Evolutionary conservation across 2,888 invertebrate genomes (phyloP).

Genomic region (Tinea trinotella): DNA sequence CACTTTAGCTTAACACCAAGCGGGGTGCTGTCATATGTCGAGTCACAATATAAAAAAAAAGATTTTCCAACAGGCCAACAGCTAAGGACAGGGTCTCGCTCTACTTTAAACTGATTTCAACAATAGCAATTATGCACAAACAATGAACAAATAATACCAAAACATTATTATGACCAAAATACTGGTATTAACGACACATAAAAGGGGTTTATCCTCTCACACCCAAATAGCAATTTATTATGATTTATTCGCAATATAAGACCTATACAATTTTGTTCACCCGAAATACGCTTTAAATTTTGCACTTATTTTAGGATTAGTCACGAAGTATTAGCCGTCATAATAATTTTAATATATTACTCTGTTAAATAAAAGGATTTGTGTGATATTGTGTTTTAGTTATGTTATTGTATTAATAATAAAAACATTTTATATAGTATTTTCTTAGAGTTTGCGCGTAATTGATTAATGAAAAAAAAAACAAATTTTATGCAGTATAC

Average conservation of each 20-base stretch:
- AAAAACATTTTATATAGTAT: too few relatives aligned
- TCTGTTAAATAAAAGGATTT: conserved; percentile 1
- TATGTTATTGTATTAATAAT: too few relatives aligned
- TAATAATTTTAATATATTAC: conserved; percentile 63
- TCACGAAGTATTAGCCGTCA: conserved; percentile 39
- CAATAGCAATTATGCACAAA: neutral
- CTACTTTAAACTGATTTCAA: neutral
- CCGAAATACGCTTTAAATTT: conserved; percentile 35
- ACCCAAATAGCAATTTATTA: conserved; percentile 4
- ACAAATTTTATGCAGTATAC: too few relatives aligned
- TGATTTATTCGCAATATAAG: neutral
- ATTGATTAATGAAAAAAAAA: too few relatives aligned
- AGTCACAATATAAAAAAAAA: too few relatives aligned
- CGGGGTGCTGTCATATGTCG: neutral
- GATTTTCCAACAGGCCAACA: too few relatives aligned
- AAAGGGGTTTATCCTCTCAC: neutral
- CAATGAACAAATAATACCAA: neutral
- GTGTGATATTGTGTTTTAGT: neutral
- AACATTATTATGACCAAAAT: neutral
- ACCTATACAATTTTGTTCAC: neutral
- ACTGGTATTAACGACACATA: neutral
- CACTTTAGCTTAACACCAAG: neutral
- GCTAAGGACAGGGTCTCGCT: too few relatives aligned
- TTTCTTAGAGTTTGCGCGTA: too few relatives aligned
- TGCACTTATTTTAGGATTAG: conserved; percentile 57